These are phyloP conservation scores for Zaprionus davidi DNA, from an alignment of 1,140 invertebrate genomes.

Conservation along the genomic window DNA sequence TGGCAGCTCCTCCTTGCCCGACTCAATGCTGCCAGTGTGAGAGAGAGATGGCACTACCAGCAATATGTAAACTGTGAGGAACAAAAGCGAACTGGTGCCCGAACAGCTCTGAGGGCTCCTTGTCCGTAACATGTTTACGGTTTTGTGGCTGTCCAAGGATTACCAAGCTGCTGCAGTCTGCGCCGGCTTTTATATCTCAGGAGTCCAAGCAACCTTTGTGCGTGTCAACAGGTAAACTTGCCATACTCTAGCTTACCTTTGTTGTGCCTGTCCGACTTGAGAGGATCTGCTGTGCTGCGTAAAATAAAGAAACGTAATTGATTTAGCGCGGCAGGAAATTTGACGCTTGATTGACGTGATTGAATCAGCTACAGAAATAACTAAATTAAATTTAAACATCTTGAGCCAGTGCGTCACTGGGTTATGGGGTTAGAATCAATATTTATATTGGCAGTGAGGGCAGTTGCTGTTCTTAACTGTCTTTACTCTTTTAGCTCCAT, in stretches of 20 bases:
- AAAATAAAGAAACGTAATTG: constrained; percentile 10
- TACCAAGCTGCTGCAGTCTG: neutral
- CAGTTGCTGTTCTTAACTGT: too few species aligned
- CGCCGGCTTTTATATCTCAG: constrained; percentile 35
- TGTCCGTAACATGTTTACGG: constrained; percentile 29
- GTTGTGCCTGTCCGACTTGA: too few species aligned
- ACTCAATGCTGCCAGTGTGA: constrained; percentile 26
- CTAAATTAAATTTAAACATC: constrained; percentile 19
- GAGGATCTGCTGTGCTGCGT: too few species aligned
- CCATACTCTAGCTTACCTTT: too few species aligned
- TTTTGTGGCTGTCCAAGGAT: constrained; percentile 25
- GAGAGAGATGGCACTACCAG: constrained; percentile 10
- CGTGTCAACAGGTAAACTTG: neutral
- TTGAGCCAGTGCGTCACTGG: constrained; percentile 5
- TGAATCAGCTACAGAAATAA: constrained; percentile 35
- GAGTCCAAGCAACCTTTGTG: constrained; percentile 4
- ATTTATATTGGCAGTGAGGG: neutral
- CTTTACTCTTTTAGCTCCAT: too few species aligned
- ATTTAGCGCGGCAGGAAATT: constrained; percentile 16
- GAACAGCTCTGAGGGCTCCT: constrained; percentile 22
- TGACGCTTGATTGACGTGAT: constrained; percentile 60
- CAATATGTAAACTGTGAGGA: constrained; percentile 32
- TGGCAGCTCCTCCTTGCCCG: constrained; percentile 35
- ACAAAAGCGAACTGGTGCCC: constrained; percentile 16
- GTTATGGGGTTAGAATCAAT: neutral